Evolutionary conservation across 1,140 invertebrate genomes (phyloP).

Genomic region (Lerema accius): DNA sequence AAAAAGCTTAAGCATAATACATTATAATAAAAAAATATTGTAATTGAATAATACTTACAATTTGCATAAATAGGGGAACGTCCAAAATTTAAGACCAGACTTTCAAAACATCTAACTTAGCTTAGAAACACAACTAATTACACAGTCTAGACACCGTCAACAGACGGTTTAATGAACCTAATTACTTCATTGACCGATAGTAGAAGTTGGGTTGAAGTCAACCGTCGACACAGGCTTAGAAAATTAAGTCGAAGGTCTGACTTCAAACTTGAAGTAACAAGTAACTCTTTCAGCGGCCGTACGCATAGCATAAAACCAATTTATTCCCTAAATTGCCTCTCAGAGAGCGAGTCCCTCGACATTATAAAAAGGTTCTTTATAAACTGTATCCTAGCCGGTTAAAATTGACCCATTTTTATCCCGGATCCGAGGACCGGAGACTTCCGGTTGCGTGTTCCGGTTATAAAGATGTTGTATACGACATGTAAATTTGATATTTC

Average conservation of each 20-base stretch:
- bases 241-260: not conserved
- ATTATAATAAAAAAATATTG: too few species aligned
- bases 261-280: not conserved
- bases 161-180: too few species aligned
- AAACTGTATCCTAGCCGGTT: conserved; percentile 27
- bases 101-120: too few species aligned
- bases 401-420: conserved; percentile 32
- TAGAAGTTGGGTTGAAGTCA: not conserved
- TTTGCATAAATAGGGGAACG: too few species aligned
- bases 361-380: conserved; percentile 34
- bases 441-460: conserved; percentile 20
- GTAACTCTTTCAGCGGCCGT: not conserved
- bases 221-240: not conserved
- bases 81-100: too few species aligned
- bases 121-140: too few species aligned
- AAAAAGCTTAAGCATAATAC: too few species aligned
- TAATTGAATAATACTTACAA: too few species aligned
- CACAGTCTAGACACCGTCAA: too few species aligned
- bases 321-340: conserved; percentile 26
- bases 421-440: conserved; percentile 7
- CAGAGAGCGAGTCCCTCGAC: conserved; percentile 14
- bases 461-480: not conserved
- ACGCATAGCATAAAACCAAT: conserved; percentile 11
- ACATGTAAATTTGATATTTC: conserved; percentile 1
- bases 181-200: too few species aligned